Evolutionary conservation across 2,113 vertebrate species (phyloP).

Genomic region (Cyanocitta stelleri): DNA sequence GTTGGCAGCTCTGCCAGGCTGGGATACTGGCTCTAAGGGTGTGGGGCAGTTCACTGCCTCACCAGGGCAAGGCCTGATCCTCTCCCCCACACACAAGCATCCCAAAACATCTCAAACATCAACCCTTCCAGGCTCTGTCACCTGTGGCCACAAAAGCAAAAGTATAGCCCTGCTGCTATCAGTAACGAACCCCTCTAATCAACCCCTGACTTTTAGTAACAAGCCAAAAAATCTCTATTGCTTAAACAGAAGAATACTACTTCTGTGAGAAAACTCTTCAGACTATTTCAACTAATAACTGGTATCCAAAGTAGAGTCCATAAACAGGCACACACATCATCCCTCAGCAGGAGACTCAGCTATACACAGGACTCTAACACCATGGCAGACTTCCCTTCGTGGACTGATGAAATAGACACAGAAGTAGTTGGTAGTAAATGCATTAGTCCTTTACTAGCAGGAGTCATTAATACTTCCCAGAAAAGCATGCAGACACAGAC

Average conservation of each 20-base stretch:
- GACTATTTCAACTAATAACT: background rate
- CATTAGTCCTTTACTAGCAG: background rate
- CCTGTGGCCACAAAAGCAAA: background rate
- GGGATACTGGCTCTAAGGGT: background rate
- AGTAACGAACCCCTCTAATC: background rate
- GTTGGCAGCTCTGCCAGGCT: background rate
- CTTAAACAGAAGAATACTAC: background rate
- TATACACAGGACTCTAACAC: accelerated
- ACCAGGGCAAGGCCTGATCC: background rate
- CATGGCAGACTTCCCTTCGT: background rate
- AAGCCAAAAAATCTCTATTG: background rate
- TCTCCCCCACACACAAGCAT: background rate
- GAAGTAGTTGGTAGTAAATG: background rate
- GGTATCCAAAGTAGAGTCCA: background rate
- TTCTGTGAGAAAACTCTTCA: background rate
- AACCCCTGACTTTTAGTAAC: background rate
- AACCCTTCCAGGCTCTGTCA: background rate
- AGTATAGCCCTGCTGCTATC: background rate
- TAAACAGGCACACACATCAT: accelerated
- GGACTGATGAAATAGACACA: background rate
- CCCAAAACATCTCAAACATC: background rate
- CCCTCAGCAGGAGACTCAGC: accelerated
- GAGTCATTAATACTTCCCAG: background rate
- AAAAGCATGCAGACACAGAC: background rate
- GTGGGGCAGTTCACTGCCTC: background rate